These are phyloP conservation scores for Heliocidaris erythrogramma DNA, from an alignment of 35 echinoderm and acorn worm species.

Conservation along the genomic window DNA sequence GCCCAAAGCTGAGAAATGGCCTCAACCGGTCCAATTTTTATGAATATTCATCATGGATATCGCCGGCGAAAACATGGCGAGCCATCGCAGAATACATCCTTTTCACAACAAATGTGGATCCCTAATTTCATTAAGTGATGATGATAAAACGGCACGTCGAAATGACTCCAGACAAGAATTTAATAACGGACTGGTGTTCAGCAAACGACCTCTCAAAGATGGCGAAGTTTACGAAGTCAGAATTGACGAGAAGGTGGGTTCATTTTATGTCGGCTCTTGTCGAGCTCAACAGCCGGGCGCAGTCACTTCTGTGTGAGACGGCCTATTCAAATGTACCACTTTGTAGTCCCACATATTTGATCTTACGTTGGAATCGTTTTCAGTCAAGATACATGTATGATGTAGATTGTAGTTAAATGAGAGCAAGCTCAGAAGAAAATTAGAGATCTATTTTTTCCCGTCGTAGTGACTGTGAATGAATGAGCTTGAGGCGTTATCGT, in stretches of 20 bases:
- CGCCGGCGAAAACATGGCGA: constrained; percentile 53
- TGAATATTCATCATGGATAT: constrained; percentile 36
- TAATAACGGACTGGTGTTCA: constrained; percentile 88
- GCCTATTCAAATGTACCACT: too few relatives aligned
- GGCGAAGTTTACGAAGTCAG: constrained; percentile 81
- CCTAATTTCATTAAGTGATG: constrained; percentile 64
- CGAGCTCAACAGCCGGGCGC: not conserved
- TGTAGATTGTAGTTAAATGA: too few relatives aligned
- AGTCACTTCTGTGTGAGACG: not conserved
- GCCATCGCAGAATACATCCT: constrained; percentile 53
- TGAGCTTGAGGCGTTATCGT: too few relatives aligned
- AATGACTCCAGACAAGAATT: constrained; percentile 82
- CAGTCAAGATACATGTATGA: too few relatives aligned
- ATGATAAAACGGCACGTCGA: constrained; percentile 68
- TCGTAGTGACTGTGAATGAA: too few relatives aligned
- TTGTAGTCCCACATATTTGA: too few relatives aligned
- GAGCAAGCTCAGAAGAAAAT: too few relatives aligned
- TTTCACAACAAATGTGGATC: constrained; percentile 71
- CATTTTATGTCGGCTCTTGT: too few relatives aligned
- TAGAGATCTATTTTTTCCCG: too few relatives aligned
- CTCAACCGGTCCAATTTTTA: not conserved
- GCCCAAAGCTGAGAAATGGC: not conserved
- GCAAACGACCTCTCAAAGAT: constrained; percentile 74
- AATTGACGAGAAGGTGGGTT: constrained; percentile 79
- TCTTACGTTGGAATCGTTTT: too few relatives aligned